Conservation (phyloP, 2,888 invertebrate species). For the Perizoma affinitatum region DNA sequence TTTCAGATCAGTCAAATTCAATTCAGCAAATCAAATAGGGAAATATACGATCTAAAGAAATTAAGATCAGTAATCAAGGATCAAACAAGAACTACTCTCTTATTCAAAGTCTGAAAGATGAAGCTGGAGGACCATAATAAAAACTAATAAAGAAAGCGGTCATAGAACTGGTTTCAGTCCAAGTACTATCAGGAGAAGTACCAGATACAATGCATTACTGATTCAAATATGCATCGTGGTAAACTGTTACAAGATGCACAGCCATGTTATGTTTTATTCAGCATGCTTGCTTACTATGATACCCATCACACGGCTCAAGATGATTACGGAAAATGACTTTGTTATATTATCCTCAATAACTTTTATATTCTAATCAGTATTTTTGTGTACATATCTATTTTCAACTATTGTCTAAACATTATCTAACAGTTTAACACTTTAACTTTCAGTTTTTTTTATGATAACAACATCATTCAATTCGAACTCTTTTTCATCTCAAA, state of each 20-base stretch:
- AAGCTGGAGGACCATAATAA: no score
- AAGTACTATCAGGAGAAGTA: conserved; percentile 26
- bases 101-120: no score
- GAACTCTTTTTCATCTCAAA: no score
- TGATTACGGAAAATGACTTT: conserved; percentile 31
- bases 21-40: no score
- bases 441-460: no score
- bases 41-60: no score
- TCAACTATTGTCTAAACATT: no score
- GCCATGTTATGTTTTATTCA: conserved; percentile 42
- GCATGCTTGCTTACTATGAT: conserved; percentile 33
- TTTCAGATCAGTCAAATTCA: no score
- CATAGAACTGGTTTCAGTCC: conserved; percentile 37
- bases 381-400: background rate
- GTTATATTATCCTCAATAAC: conserved; percentile 1
- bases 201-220: conserved; percentile 45
- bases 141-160: conserved; percentile 31
- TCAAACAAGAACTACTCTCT: no score
- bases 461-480: no score
- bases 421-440: no score
- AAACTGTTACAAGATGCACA: conserved; percentile 47
- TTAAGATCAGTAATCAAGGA: no score
- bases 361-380: background rate
- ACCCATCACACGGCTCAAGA: conserved; percentile 33
- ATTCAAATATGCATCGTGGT: conserved; percentile 54